Percentiles rank a stretch among this genome's conserved stretches.
Evolutionary conservation across 2,888 invertebrate species (phyloP).

Genomic region (Ceriagrion tenellum): DNA sequence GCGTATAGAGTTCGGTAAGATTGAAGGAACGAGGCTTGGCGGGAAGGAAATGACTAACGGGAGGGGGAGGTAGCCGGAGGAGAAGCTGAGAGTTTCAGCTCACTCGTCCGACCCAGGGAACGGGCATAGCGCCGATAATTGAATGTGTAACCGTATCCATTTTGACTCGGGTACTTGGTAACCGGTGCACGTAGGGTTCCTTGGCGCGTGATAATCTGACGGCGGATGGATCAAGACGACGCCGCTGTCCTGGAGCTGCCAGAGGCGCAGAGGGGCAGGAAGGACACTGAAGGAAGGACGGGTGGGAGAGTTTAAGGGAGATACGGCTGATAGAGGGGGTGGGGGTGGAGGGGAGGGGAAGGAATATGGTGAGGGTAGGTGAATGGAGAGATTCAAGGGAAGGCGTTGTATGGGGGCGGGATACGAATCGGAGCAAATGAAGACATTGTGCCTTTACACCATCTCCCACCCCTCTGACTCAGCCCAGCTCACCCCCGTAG

Average conservation of each 20-base stretch:
- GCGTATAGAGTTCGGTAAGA: not conserved
- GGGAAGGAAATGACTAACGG: not conserved
- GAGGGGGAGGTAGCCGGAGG: not conserved
- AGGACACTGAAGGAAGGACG: not conserved
- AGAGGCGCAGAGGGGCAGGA: not conserved
- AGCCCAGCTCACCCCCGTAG: not conserved
- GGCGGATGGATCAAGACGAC: not conserved
- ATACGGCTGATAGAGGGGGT: no score
- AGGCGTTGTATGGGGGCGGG: not conserved
- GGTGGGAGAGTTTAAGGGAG: not conserved
- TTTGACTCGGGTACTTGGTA: constrained; percentile 37
- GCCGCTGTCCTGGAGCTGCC: not conserved
- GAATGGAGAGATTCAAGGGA: not conserved
- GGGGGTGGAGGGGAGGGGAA: not conserved
- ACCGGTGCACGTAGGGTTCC: constrained; percentile 40
- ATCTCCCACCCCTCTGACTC: not conserved
- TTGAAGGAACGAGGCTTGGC: not conserved
- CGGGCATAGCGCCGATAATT: constrained; percentile 55
- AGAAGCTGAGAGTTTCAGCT: not conserved
- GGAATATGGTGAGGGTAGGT: not conserved
- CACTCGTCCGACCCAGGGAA: not conserved
- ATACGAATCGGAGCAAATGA: constrained; percentile 27
- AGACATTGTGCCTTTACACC: constrained; percentile 32
- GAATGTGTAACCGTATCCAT: constrained; percentile 58
- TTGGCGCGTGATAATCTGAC: constrained; percentile 59